A percentile compares a stretch with the other conserved stretches of the same genome.
phyloP scores from a whole-genome alignment of 1,140 invertebrate species.

The Chrysopa pallens region DNA sequence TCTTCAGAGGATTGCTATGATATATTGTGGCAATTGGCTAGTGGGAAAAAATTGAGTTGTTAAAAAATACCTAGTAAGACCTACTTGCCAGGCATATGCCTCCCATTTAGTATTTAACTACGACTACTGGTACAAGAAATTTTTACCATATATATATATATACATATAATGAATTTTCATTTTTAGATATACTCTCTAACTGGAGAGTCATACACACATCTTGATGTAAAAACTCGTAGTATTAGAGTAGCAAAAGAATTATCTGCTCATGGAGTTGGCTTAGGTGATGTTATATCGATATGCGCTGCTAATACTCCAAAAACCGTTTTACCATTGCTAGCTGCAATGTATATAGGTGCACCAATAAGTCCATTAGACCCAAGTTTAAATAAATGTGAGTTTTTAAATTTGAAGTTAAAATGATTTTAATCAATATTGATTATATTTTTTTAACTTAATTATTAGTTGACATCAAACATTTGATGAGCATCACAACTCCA shows the following conservation, averaged over 20 bases:
- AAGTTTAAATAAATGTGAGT: not conserved
- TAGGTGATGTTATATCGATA: not conserved
- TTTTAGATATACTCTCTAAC: not conserved
- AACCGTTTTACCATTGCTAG: not conserved
- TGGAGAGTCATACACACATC: conserved; percentile 4
- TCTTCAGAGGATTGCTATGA: too few species aligned
- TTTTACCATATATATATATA: too few species aligned
- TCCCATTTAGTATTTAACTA: too few species aligned
- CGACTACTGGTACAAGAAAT: too few species aligned
- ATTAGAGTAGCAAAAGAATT: conserved; percentile 1
- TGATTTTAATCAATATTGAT: too few species aligned
- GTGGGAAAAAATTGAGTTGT: too few species aligned
- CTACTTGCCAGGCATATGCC: too few species aligned
- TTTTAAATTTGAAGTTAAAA: not conserved
- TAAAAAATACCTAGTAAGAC: too few species aligned
- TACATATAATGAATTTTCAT: not conserved
- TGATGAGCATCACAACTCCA: conserved; percentile 18
- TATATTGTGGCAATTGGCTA: too few species aligned
- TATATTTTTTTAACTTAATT: not conserved
- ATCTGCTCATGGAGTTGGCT: not conserved
- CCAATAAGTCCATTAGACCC: conserved; percentile 1
- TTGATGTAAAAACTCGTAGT: not conserved
- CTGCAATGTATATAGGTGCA: conserved; percentile 1
- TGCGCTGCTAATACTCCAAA: conserved; percentile 1
- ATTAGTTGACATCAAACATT: conserved; percentile 9